Conservation (phyloP, 2,113 vertebrate species). For the Calyptommatus sinebrachiatus region DNA sequence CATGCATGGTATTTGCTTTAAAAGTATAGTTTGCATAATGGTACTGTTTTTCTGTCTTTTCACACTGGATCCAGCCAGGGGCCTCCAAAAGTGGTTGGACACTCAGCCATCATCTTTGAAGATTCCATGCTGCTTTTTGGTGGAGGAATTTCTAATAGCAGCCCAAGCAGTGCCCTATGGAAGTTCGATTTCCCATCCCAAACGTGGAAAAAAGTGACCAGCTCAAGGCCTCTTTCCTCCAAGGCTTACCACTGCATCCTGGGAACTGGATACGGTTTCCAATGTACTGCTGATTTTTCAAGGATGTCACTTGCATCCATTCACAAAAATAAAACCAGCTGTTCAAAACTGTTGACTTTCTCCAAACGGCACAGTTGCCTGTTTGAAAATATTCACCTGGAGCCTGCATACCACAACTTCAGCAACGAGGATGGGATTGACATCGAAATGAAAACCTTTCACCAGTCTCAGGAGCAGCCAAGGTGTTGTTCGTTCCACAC, state of each 20-base stretch:
- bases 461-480: constrained; percentile 12
- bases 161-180: constrained; percentile 72
- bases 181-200: constrained; percentile 73
- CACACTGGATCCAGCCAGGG: constrained; percentile 72
- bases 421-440: neutral
- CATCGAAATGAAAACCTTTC: constrained; percentile 82
- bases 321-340: neutral
- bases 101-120: constrained; percentile 74
- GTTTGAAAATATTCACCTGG: neutral
- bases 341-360: constrained; percentile 6
- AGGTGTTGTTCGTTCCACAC: constrained; percentile 16
- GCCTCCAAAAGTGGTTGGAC: constrained; percentile 79
- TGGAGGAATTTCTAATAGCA: constrained; percentile 74
- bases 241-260: constrained; percentile 79
- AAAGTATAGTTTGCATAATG: neutral
- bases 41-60: constrained; percentile 15
- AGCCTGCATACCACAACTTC: rapidly evolving
- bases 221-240: constrained; percentile 54
- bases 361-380: constrained; percentile 16
- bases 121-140: constrained; percentile 83
- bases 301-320: neutral
- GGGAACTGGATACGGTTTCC: constrained; percentile 74
- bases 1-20: neutral
- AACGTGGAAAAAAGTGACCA: constrained; percentile 72
- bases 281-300: constrained; percentile 18